Conservation (phyloP, 2,113 vertebrate species). For the Serranochromis macrocephalus region DNA sequence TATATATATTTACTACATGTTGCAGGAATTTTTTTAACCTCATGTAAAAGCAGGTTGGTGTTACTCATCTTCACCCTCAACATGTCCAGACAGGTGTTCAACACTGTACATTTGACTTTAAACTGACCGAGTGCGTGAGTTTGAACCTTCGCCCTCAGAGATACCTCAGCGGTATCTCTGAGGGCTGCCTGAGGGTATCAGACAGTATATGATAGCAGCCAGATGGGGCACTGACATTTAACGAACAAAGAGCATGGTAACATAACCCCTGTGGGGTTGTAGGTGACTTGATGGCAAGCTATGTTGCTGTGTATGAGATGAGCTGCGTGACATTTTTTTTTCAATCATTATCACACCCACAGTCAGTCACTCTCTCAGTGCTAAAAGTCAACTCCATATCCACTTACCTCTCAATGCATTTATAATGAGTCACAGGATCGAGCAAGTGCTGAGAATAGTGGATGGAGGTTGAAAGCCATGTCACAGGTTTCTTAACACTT, state of each 20-base stretch:
- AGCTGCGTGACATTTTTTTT: constrained; percentile 50
- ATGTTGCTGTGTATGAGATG: constrained; percentile 49
- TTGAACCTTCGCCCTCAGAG: not conserved
- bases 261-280: constrained; percentile 27
- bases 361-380: not conserved
- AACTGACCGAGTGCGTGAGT: not conserved
- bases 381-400: constrained; percentile 27
- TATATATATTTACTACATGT: not conserved
- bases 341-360: constrained; percentile 17
- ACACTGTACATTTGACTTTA: not conserved
- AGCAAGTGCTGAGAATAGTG: not conserved
- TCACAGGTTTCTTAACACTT: not conserved
- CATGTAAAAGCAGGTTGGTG: not conserved
- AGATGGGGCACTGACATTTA: constrained; percentile 56
- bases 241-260: constrained; percentile 46
- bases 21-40: not conserved
- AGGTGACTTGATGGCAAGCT: constrained; percentile 31
- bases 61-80: not conserved
- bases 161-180: not conserved
- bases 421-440: constrained; percentile 12
- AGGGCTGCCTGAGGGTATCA: constrained; percentile 33
- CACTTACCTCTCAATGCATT: constrained; percentile 31
- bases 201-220: constrained; percentile 28
- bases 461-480: not conserved
- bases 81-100: not conserved